Percentiles rank a stretch among this genome's conserved stretches.
These are phyloP conservation scores for Petrocephalus sullivani DNA, from an alignment of 2,797 vertebrate species.

Conservation along the genomic window DNA sequence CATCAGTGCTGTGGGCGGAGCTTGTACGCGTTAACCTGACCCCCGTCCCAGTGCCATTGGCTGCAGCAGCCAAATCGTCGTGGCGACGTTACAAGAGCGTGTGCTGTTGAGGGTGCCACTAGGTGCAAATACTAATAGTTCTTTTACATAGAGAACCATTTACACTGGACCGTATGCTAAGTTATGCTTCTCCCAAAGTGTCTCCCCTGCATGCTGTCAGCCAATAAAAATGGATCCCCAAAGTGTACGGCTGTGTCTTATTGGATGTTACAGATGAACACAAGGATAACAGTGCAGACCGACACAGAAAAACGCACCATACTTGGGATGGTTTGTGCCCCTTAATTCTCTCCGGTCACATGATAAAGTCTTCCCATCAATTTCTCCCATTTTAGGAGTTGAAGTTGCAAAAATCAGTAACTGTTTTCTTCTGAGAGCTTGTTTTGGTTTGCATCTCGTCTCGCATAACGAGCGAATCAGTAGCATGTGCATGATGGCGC, in stretches of 20 bases:
- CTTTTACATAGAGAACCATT: neutral
- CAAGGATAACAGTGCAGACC: constrained; percentile 36
- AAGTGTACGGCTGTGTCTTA: neutral
- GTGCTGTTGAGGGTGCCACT: neutral
- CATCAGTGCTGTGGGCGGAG: neutral
- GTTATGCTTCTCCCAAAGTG: neutral
- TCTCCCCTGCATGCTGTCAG: neutral
- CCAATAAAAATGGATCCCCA: neutral
- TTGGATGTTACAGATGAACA: constrained; percentile 21
- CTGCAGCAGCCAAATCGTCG: neutral
- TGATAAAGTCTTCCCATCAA: neutral
- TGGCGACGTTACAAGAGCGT: neutral
- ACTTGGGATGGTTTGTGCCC: constrained; percentile 23
- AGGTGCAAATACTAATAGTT: neutral
- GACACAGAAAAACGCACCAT: constrained; percentile 34
- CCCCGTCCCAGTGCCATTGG: neutral
- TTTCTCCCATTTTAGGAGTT: neutral
- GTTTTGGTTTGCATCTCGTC: neutral
- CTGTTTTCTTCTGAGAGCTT: neutral
- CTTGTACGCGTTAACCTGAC: neutral
- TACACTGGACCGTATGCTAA: neutral
- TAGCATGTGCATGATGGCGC: neutral
- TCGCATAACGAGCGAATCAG: constrained; percentile 6
- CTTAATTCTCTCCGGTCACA: neutral
- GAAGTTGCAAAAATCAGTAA: neutral